Evolutionary conservation across 2,113 vertebrate genomes (phyloP).

Genomic region (Urocitellus parryii): DNA sequence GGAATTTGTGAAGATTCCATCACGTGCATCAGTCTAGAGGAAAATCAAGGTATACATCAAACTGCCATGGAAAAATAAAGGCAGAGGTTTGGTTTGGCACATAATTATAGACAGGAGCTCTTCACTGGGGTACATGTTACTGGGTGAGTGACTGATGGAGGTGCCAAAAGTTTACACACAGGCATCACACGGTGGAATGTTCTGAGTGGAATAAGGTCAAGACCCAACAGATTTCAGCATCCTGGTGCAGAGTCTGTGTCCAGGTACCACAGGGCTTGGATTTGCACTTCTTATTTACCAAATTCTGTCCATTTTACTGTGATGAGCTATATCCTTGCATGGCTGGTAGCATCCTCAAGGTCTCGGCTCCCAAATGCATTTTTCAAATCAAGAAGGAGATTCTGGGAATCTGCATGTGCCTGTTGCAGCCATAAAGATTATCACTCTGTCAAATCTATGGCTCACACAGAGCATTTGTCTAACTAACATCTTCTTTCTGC

Average conservation of each 20-base stretch:
- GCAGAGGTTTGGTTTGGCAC: not conserved
- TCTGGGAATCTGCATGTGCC: slow-evolving; percentile 21
- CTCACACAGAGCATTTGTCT: slow-evolving; percentile 33
- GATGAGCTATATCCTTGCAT: not conserved
- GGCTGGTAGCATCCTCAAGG: not conserved
- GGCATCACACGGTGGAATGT: accelerated
- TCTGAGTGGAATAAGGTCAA: not conserved
- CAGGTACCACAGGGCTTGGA: no score
- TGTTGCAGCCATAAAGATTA: not conserved
- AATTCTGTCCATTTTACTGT: not conserved
- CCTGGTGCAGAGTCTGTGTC: no score
- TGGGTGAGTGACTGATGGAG: no score
- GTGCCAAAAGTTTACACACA: not conserved
- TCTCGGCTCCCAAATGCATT: not conserved
- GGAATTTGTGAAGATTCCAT: not conserved
- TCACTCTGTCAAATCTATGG: not conserved
- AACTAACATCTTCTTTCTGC: slow-evolving; percentile 4
- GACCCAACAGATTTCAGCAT: not conserved
- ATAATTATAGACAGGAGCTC: not conserved
- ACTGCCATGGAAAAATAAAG: not conserved
- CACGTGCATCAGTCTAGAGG: not conserved
- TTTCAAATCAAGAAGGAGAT: not conserved
- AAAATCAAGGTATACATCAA: not conserved
- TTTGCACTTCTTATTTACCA: not conserved
- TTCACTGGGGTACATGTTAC: accelerated